Percentiles rank a stretch among this genome's conserved stretches.
phyloP scores from a whole-genome alignment of 2,888 invertebrate species.

The Nysson spinosus region DNA sequence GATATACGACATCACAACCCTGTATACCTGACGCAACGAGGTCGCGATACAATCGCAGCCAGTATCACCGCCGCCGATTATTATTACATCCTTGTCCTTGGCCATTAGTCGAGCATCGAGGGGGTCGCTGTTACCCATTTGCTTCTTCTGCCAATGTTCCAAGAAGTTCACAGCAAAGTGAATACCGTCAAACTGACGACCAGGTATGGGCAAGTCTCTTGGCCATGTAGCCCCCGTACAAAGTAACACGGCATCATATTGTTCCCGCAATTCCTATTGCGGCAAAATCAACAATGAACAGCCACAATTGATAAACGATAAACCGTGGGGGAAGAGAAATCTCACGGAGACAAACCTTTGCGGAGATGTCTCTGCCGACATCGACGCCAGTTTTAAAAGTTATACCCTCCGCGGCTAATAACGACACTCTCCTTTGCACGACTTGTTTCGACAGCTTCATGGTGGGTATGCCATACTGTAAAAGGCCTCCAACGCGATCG shows the following conservation, averaged over 20 bases:
- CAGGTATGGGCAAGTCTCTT: slow-evolving; percentile 91
- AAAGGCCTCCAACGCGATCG: slow-evolving; percentile 94
- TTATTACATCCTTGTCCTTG: slow-evolving; percentile 94
- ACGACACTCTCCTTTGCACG: slow-evolving; percentile 91
- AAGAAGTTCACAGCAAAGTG: slow-evolving; percentile 99
- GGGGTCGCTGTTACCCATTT: slow-evolving; percentile 83
- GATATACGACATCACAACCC: no score
- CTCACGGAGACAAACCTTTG: slow-evolving; percentile 78
- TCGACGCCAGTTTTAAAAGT: slow-evolving; percentile 92
- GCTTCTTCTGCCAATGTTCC: slow-evolving; percentile 97
- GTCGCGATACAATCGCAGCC: slow-evolving; percentile 99
- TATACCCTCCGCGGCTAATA: slow-evolving; percentile 94
- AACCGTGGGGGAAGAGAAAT: no score
- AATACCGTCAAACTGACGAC: slow-evolving; percentile 93
- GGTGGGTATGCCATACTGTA: slow-evolving; percentile 99
- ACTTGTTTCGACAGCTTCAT: slow-evolving; percentile 98
- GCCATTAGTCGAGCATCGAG: slow-evolving; percentile 83
- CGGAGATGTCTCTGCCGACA: slow-evolving; percentile 94
- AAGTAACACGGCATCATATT: slow-evolving; percentile 88
- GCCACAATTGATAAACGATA: no score
- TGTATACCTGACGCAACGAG: slow-evolving; percentile 88
- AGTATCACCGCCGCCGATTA: slow-evolving; percentile 93
- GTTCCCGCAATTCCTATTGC: slow-evolving; percentile 64
- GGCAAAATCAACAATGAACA: no score
- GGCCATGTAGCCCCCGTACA: slow-evolving; percentile 98